Percentiles rank a stretch among this genome's conserved stretches.
phyloP scores from a whole-genome alignment of 2,888 invertebrate species.

The Loripinus fragilis region DNA sequence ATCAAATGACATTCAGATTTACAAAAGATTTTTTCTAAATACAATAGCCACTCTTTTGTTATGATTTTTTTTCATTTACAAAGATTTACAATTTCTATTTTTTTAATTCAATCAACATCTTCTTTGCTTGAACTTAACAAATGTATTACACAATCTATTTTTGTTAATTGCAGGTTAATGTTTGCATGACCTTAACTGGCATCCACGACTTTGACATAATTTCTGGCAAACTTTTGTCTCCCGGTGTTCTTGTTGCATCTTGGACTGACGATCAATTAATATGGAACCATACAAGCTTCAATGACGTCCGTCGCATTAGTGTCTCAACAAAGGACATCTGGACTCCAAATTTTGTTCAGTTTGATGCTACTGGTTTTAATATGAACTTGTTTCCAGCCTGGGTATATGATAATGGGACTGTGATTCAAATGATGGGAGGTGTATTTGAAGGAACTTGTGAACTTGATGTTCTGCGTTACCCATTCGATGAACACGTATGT shows the following conservation, averaged over 20 bases:
- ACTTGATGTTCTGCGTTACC: not conserved
- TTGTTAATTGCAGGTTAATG: not conserved
- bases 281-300: not conserved
- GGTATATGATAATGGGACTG: constrained; percentile 2
- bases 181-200: not conserved
- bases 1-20: no score
- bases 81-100: no score
- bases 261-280: not conserved
- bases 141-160: no score
- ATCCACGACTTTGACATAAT: not conserved
- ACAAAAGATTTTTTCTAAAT: no score
- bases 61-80: no score
- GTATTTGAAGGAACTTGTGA: not conserved
- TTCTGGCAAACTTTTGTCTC: not conserved
- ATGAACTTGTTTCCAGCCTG: not conserved
- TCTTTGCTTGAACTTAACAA: no score
- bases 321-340: not conserved
- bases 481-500: constrained; percentile 7
- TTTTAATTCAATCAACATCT: no score
- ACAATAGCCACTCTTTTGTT: no score
- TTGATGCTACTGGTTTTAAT: not conserved
- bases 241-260: not conserved
- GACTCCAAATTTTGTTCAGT: not conserved
- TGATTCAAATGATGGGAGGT: not conserved
- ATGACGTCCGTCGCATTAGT: not conserved